Base-by-base conservation (phyloP, 2,113 vertebrate species). In the Chlamydotis undulata region DNA sequence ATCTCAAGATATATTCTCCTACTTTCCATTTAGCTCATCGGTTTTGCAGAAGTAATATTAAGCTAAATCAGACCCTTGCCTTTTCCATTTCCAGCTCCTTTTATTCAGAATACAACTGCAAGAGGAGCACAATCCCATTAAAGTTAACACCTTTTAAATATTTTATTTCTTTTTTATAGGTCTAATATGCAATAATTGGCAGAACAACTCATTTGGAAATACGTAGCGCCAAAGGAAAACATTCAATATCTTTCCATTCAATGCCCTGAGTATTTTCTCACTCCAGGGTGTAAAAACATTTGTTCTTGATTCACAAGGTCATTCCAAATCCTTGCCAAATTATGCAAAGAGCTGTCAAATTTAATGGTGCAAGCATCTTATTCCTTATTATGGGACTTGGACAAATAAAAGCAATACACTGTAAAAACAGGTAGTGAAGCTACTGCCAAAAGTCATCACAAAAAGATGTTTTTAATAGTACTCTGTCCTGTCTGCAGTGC, bases 221-320 rank as follows among this genome's bases (percentile, higher is more conserved):
- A 10, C 8, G 1, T n/a, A 50, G 74, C 80, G 80, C 80, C 83
- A 94, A 92, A 94, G 14, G 15, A 94, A 95, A 92, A 61, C 53
- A 79, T 94, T 93, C 69, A 94, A 57, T 95, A 89, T 71, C 86
- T 92, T 95, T 92, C 86, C 23, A 0, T 89, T 89, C 90, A 89
- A 53, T 87, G 69, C 39, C 12, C 76, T 84, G 64, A 88, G 65
- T 83, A 81, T 91, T 96, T 96, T 89, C 77, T 91, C 87, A 89
- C 77, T 82, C 81, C 53, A 65, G 74, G 81, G 87, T 96, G 74
- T 79, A 87, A 96, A 97, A 96, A 93, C 78, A 89, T 93, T 96
- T 91, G 89, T 79, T 87, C 91, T 93, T 89, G 74, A 95, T 79
- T 91, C 94, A 82, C 61, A 64, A 1, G 6, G 76, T 45, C 83